phyloP scores from a whole-genome alignment of 2,888 invertebrate genomes.

The Mongoloraphidia duomilia region DNA sequence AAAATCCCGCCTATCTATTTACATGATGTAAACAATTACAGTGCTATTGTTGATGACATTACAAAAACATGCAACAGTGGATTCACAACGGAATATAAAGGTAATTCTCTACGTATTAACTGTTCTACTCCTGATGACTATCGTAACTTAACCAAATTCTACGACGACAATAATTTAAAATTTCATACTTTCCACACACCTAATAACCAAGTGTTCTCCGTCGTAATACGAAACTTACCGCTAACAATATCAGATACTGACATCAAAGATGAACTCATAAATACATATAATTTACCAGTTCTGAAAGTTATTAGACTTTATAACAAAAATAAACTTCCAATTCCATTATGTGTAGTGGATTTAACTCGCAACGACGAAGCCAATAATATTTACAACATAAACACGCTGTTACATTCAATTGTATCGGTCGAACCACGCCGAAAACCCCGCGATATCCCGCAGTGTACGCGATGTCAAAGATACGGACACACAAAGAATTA shows the following conservation, averaged over 20 bases:
- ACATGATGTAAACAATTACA: not conserved
- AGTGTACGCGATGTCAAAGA: not conserved
- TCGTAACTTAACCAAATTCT: too few species aligned
- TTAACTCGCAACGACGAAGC: not conserved
- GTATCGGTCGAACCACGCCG: not conserved
- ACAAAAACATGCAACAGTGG: not conserved
- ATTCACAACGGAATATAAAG: not conserved
- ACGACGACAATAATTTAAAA: too few species aligned
- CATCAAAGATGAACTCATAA: not conserved
- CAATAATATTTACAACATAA: not conserved
- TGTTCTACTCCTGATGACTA: not conserved
- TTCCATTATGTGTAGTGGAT: not conserved
- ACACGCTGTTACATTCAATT: not conserved
- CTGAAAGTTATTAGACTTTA: not conserved
- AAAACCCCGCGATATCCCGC: not conserved
- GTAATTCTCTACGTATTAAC: not conserved
- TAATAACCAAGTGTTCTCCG: too few species aligned
- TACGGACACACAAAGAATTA: not conserved
- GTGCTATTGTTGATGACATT: not conserved
- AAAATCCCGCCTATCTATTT: not conserved
- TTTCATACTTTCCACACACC: too few species aligned
- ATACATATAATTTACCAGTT: not conserved
- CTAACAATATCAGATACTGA: not conserved
- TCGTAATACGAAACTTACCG: not conserved
- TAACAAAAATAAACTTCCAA: not conserved